A percentile compares a stretch with the other conserved stretches of the same genome.
These are phyloP conservation scores for Drosophila murphyi DNA, from an alignment of 1,140 invertebrate species.

Conservation along the genomic window DNA sequence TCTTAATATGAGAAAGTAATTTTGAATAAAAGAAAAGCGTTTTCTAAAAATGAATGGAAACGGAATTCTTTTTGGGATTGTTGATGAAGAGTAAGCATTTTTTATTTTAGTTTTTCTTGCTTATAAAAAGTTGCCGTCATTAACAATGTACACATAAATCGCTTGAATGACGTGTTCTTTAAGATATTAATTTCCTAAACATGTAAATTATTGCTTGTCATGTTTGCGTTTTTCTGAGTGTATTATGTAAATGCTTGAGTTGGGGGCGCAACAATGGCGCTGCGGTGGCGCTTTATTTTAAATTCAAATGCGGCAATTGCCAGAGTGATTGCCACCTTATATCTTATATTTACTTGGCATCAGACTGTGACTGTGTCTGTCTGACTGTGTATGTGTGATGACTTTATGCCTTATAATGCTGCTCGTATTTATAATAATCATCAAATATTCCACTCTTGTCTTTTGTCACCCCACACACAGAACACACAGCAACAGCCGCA, in stretches of 20 bases:
- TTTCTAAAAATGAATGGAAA: no score
- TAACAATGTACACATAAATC: no score
- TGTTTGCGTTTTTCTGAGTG: not conserved
- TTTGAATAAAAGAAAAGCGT: no score
- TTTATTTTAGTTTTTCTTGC: no score
- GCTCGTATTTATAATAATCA: slow-evolving; percentile 56
- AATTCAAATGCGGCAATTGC: slow-evolving; percentile 69
- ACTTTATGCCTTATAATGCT: slow-evolving; percentile 21
- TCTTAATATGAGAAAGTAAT: no score
- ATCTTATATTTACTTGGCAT: slow-evolving; percentile 67
- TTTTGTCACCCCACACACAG: slow-evolving; percentile 49
- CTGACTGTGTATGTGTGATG: slow-evolving; percentile 36
- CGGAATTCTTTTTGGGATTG: no score
- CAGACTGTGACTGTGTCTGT: not conserved
- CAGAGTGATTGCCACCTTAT: slow-evolving; percentile 63
- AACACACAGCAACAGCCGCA: slow-evolving; percentile 45
- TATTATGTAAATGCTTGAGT: slow-evolving; percentile 41
- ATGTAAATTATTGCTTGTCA: no score
- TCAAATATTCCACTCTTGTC: slow-evolving; percentile 81
- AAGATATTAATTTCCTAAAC: no score
- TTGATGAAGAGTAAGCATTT: no score
- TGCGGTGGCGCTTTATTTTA: slow-evolving; percentile 71
- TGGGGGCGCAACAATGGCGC: slow-evolving; percentile 13
- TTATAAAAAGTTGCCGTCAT: no score
- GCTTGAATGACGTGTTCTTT: no score